Conservation (phyloP, 2,888 invertebrate genomes). For the Carpatolechia fugitivella region DNA sequence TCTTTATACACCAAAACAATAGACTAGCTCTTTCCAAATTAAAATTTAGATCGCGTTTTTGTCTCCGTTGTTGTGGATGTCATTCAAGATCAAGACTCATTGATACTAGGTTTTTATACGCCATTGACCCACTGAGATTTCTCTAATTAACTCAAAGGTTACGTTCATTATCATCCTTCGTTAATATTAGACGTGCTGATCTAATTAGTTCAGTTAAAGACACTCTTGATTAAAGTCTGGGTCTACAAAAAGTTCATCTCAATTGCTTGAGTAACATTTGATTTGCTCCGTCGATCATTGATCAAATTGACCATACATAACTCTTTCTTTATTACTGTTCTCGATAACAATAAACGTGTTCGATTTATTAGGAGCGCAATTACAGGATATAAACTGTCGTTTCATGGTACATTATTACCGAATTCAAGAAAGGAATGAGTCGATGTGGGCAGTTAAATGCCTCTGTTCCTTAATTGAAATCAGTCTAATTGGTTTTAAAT, state of each 20-base stretch:
- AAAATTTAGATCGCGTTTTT: constrained; percentile 43
- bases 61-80: constrained; percentile 29
- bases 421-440: constrained; percentile 7
- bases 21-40: constrained; percentile 26
- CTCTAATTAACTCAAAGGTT: constrained; percentile 58
- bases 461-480: constrained; percentile 30
- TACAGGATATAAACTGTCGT: constrained; percentile 15
- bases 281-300: neutral
- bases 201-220: neutral
- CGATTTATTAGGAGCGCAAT: constrained; percentile 12
- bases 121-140: constrained; percentile 65
- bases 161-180: constrained; percentile 32
- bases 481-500: constrained; percentile 35
- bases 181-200: constrained; percentile 1
- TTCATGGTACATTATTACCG: constrained; percentile 14
- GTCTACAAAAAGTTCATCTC: neutral
- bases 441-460: constrained; percentile 27
- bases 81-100: constrained; percentile 44
- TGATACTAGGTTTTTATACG: constrained; percentile 46
- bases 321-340: constrained; percentile 1
- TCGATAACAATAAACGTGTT: constrained; percentile 3
- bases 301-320: neutral
- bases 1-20: constrained; percentile 36
- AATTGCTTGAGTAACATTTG: neutral
- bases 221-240: constrained; percentile 1